These are phyloP conservation scores for Phenacoccus solenopsis DNA, from an alignment of 1,140 invertebrate genomes.

Conservation along the genomic window DNA sequence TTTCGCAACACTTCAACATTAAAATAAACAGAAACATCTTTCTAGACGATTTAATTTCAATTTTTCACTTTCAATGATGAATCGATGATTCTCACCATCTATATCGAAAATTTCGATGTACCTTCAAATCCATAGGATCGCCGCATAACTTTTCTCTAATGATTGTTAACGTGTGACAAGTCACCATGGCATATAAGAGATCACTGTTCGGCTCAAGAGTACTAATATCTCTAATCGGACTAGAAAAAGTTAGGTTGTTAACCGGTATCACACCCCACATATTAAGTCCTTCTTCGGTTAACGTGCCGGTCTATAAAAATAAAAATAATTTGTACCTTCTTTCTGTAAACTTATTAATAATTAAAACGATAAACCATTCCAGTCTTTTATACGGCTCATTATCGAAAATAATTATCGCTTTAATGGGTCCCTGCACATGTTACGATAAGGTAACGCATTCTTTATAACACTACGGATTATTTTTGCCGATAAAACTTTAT, in stretches of 20 bases:
- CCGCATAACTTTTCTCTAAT: slow-evolving; percentile 62
- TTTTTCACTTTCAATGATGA: too few relatives aligned
- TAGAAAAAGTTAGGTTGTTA: slow-evolving; percentile 40
- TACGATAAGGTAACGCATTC: too few relatives aligned
- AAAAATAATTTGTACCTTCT: too few relatives aligned
- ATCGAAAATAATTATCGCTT: too few relatives aligned
- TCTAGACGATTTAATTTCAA: slow-evolving; percentile 2
- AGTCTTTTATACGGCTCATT: too few relatives aligned
- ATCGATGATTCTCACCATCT: not conserved
- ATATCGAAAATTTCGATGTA: slow-evolving; percentile 23
- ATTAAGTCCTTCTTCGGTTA: slow-evolving; percentile 88
- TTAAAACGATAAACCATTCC: too few relatives aligned
- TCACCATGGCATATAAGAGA: slow-evolving; percentile 48
- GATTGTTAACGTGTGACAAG: slow-evolving; percentile 69
- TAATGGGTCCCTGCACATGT: too few relatives aligned
- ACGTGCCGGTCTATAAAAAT: slow-evolving; percentile 69
- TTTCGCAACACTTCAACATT: too few relatives aligned
- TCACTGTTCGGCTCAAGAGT: slow-evolving; percentile 35
- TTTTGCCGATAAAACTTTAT: too few relatives aligned
- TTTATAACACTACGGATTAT: too few relatives aligned
- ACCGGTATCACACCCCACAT: slow-evolving; percentile 74
- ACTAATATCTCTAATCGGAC: slow-evolving; percentile 42
- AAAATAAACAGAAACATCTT: too few relatives aligned
- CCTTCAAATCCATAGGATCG: slow-evolving; percentile 70
- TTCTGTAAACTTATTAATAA: too few relatives aligned